Percentiles rank a stretch among this genome's conserved stretches.
These are phyloP conservation scores for Chloromyia formosa DNA, from an alignment of 2,888 invertebrate genomes.

Conservation along the genomic window DNA sequence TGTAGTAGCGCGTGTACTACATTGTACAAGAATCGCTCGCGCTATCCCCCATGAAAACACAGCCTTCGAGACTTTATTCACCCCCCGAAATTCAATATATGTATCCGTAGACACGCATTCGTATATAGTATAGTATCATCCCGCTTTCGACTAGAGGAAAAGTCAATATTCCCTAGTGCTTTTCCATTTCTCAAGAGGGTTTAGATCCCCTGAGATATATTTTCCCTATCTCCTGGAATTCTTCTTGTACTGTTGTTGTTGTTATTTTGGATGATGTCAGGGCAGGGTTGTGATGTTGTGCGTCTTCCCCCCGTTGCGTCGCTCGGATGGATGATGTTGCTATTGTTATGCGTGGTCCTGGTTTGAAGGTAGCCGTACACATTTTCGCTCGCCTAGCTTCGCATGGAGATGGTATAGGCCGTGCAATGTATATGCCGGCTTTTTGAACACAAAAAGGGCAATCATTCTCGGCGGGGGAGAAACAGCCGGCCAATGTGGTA, in stretches of 20 bases:
- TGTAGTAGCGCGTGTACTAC: slow-evolving; percentile 1
- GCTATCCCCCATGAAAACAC: not conserved
- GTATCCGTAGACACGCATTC: slow-evolving; percentile 19
- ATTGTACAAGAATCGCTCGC: slow-evolving; percentile 20
- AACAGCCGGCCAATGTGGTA: slow-evolving; percentile 24
- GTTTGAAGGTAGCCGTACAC: too few relatives aligned
- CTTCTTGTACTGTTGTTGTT: slow-evolving; percentile 26
- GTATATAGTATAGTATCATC: too few relatives aligned
- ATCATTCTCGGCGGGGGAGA: not conserved
- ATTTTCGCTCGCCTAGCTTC: too few relatives aligned
- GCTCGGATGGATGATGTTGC: not conserved
- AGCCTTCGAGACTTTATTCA: slow-evolving; percentile 13
- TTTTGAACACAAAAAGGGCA: slow-evolving; percentile 6
- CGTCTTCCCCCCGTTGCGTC: not conserved
- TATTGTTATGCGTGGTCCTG: not conserved
- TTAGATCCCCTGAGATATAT: slow-evolving; percentile 54
- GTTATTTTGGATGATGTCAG: not conserved
- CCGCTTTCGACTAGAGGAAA: slow-evolving; percentile 35
- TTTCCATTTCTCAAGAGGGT: slow-evolving; percentile 55
- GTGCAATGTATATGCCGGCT: too few relatives aligned
- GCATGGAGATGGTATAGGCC: not conserved
- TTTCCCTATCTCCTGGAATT: slow-evolving; percentile 46
- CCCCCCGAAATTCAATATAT: slow-evolving; percentile 37
- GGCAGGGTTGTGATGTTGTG: not conserved
- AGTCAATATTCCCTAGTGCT: slow-evolving; percentile 48